Conservation (phyloP, 2,113 vertebrate genomes). For the Laticauda laticaudata region DNA sequence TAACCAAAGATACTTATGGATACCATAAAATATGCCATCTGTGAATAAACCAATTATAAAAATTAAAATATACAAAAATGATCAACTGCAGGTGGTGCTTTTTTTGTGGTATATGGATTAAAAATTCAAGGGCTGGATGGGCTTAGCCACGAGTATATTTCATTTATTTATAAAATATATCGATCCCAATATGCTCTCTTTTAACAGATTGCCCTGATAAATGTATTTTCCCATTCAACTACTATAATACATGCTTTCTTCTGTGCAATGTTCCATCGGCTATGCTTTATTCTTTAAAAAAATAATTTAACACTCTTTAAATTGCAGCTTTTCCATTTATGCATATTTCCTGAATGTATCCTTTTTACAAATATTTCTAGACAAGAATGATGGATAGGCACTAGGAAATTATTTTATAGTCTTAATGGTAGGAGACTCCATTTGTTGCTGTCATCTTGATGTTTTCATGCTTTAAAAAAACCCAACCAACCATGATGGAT, state of each 20-base stretch:
- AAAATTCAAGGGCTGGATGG: background rate
- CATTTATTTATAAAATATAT: background rate
- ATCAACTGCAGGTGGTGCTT: background rate
- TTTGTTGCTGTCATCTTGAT: background rate
- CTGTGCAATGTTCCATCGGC: background rate
- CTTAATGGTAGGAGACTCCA: background rate
- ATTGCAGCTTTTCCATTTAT: background rate
- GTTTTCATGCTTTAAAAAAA: background rate
- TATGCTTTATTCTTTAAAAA: background rate
- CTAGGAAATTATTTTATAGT: background rate
- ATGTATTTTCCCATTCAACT: background rate
- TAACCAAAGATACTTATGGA: background rate
- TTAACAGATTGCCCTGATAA: background rate
- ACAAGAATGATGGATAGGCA: background rate
- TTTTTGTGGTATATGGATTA: background rate
- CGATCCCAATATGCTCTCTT: background rate
- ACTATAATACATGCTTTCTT: background rate
- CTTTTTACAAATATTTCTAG: background rate
- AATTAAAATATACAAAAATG: background rate
- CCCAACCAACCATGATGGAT: background rate
- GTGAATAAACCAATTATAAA: background rate
- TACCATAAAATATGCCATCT: background rate
- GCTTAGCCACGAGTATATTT: background rate
- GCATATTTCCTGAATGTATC: background rate
- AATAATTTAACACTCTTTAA: background rate